phyloP scores from a whole-genome alignment of 1,140 invertebrate genomes.

The Drosophila melanica region DNA sequence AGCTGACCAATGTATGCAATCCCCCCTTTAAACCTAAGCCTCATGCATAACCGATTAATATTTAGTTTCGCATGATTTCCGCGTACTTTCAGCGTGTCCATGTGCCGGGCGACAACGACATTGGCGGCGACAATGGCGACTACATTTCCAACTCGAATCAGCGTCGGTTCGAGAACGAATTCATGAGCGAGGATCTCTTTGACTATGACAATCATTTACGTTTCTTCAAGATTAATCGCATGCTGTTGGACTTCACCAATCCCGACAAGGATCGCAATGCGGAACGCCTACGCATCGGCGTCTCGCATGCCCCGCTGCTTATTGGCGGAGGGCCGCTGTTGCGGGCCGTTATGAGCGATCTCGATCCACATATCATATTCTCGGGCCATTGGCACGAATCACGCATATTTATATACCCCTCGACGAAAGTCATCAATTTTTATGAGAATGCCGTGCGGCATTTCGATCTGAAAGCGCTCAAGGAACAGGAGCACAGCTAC shows the following conservation, averaged over 20 bases:
- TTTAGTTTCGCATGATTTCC: slow-evolving; percentile 86
- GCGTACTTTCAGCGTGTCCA: slow-evolving; percentile 87
- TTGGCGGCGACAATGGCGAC: slow-evolving; percentile 94
- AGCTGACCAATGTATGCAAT: slow-evolving; percentile 84
- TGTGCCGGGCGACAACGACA: slow-evolving; percentile 97
- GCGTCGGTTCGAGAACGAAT: slow-evolving; percentile 91
- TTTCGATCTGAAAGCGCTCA: slow-evolving; percentile 81
- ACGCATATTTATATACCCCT: slow-evolving; percentile 76
- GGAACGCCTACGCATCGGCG: slow-evolving; percentile 87
- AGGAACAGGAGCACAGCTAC: slow-evolving; percentile 85
- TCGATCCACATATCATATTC: slow-evolving; percentile 91
- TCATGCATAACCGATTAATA: not conserved
- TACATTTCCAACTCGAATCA: slow-evolving; percentile 89
- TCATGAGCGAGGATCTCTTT: slow-evolving; percentile 88
- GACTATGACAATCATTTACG: slow-evolving; percentile 85
- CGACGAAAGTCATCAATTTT: slow-evolving; percentile 70
- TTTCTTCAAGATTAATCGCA: slow-evolving; percentile 89
- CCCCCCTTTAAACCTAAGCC: not conserved
- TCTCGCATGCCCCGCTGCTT: slow-evolving; percentile 89
- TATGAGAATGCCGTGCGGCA: slow-evolving; percentile 84
- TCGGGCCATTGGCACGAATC: slow-evolving; percentile 93
- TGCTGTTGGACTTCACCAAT: slow-evolving; percentile 86
- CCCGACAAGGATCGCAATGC: slow-evolving; percentile 86
- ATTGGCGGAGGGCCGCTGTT: slow-evolving; percentile 87
- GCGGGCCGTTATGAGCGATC: slow-evolving; percentile 85